These are phyloP conservation scores for Trichomalopsis sarcophagae DNA, from an alignment of 1,140 invertebrate species.

Conservation along the genomic window DNA sequence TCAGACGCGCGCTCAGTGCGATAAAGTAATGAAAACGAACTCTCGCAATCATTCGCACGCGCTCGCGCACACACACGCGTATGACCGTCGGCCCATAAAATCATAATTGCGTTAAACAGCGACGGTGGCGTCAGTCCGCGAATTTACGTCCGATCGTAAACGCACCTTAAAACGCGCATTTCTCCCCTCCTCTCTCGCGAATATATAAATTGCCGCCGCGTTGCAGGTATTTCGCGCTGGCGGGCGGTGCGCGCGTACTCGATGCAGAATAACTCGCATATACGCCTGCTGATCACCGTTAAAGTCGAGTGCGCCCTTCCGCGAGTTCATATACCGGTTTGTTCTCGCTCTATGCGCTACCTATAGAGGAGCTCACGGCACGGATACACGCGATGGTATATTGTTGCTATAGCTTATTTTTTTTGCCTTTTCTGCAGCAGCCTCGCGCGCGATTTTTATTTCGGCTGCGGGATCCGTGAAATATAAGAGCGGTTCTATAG, in stretches of 20 bases:
- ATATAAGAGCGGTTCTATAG: too few species aligned
- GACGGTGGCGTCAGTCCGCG: not conserved
- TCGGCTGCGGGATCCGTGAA: too few species aligned
- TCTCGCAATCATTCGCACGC: conserved; percentile 25
- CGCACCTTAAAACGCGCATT: conserved; percentile 18
- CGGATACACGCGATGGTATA: too few species aligned
- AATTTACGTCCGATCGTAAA: conserved; percentile 49
- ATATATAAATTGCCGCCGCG: conserved; percentile 1
- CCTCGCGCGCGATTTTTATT: too few species aligned
- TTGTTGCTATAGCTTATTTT: not conserved
- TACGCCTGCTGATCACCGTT: not conserved
- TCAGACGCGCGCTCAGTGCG: not conserved
- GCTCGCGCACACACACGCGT: not conserved
- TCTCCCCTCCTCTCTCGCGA: not conserved
- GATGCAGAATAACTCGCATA: not conserved
- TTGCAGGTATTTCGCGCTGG: not conserved
- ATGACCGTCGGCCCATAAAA: conserved; percentile 7
- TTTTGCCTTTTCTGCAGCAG: not conserved
- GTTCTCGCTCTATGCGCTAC: not conserved
- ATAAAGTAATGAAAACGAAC: conserved; percentile 43
- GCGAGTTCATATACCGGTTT: not conserved
- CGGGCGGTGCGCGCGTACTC: not conserved
- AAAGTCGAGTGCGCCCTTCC: conserved; percentile 6
- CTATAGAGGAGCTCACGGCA: not conserved
- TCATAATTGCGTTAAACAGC: conserved; percentile 43